Base-by-base conservation (phyloP, 2,797 vertebrate genomes). In the Adrianichthys oophorus region DNA sequence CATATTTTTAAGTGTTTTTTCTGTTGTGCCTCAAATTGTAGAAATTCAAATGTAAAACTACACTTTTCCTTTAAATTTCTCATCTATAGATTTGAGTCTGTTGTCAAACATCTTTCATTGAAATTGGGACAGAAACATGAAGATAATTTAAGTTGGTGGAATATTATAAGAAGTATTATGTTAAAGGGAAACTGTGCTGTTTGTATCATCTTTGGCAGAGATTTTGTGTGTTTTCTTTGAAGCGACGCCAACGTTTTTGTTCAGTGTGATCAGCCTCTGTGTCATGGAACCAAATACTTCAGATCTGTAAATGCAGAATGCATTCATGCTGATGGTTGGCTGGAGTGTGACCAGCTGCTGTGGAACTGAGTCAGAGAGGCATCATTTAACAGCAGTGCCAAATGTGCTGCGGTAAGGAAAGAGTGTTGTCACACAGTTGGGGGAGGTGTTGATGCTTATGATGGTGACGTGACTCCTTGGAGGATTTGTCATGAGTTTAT, bases 331-430 rank as follows among this genome's bases (percentile, higher is more conserved):
- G 32, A 55, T 65, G 58, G 57, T 42, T 62, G 45, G 26, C 61
- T 49, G 37, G 43, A 55, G 41, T 50, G 5, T 48, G 59, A 70
- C 48, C 73, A 72, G 65, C 72, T 81, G 74, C 67, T 56, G 64
- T 49, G 61, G 71, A 78, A 69, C 15, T 76, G 72, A 74, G 65
- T 79, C 77, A 69, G 26, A 52, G 46, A 41, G 4, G 24, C 32
- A 41, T 73, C 48, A 58, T 62, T 60, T 21, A 47, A 55, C 61
- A 45, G 47, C 63, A 12, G 18, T 1, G 41, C 13, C 40, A 45
- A 50, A 23, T 64, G 45, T 65, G 23, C 21, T 17, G 17, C 55
- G 41, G 24, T 40, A 13, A 37, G 32, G 43, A 12, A n/a, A 44
- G 42, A 44, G 16, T 44, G 32, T 37, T 37, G 10, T 37, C 32